These are phyloP conservation scores for Onychostoma macrolepis DNA, from an alignment of 2,113 vertebrate genomes.

Conservation along the genomic window DNA sequence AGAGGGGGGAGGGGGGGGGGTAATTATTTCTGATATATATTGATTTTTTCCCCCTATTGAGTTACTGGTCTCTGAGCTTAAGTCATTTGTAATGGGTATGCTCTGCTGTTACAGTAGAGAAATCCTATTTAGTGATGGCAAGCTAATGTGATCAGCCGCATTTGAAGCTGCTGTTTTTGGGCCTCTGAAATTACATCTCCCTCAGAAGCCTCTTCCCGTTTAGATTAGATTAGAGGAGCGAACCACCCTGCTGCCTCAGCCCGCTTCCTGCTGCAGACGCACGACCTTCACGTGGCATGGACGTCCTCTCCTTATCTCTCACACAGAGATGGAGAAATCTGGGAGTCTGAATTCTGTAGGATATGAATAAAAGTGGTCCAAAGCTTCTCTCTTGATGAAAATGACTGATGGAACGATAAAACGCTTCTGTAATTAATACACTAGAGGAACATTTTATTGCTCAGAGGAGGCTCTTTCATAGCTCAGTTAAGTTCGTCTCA, in stretches of 20 bases:
- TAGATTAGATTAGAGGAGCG: constrained; percentile 77
- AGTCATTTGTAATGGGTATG: constrained; percentile 86
- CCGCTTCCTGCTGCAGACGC: constrained; percentile 71
- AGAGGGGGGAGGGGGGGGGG: constrained; percentile 63
- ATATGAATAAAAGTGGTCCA: constrained; percentile 25
- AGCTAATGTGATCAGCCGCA: constrained; percentile 84
- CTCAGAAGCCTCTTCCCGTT: constrained; percentile 69
- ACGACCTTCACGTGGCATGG: constrained; percentile 63
- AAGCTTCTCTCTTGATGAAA: constrained; percentile 31
- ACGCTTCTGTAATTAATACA: constrained; percentile 26
- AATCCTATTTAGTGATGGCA: constrained; percentile 85
- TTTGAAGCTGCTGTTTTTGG: constrained; percentile 78
- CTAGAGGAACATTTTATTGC: constrained; percentile 6
- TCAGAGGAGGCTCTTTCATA: not conserved
- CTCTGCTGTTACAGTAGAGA: constrained; percentile 84
- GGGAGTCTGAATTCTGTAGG: constrained; percentile 14
- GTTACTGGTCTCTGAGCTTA: constrained; percentile 82
- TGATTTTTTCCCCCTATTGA: constrained; percentile 79
- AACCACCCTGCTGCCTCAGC: constrained; percentile 67
- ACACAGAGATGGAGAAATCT: constrained; percentile 11
- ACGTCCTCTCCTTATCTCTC: constrained; percentile 39
- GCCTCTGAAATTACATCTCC: constrained; percentile 81
- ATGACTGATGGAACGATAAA: constrained; percentile 33
- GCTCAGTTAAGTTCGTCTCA: not conserved
- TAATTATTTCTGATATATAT: constrained; percentile 84